phyloP scores from a whole-genome alignment of 2,888 invertebrate species.

The Diogma glabrata region DNA sequence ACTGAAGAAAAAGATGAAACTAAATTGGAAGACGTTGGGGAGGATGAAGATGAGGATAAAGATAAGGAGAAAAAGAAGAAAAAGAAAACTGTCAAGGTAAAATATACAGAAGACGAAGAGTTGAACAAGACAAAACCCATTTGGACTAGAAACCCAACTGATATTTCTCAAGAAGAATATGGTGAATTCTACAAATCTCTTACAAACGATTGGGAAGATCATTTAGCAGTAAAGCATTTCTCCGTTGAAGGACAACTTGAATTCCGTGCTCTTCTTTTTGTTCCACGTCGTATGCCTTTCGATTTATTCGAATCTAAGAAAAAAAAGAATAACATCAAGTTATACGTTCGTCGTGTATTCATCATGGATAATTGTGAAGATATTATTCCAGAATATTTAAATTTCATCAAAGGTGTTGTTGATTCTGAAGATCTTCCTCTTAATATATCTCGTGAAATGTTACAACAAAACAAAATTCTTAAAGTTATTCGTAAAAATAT shows the following conservation, averaged over 20 bases:
- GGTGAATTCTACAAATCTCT: conserved; percentile 97
- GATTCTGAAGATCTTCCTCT: conserved; percentile 97
- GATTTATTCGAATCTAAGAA: conserved; percentile 98
- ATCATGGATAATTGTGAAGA: conserved; percentile 99
- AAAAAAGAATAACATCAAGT: conserved; percentile 95
- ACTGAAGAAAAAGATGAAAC: conserved; percentile 40
- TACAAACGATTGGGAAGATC: conserved; percentile 97
- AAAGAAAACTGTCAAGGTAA: conserved; percentile 97
- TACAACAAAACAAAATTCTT: conserved; percentile 97
- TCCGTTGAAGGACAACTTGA: conserved; percentile 89
- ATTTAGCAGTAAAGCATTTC: conserved; percentile 91
- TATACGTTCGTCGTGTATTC: conserved; percentile 95
- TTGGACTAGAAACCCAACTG: conserved; percentile 95
- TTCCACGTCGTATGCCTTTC: conserved; percentile 88
- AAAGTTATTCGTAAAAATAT: conserved; percentile 98
- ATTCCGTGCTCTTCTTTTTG: conserved; percentile 86
- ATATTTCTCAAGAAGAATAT: conserved; percentile 92
- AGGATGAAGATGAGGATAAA: conserved; percentile 53
- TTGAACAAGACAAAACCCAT: conserved; percentile 97
- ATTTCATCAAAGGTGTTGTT: conserved; percentile 95
- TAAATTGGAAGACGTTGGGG: conserved; percentile 42
- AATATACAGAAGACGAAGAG: conserved; percentile 96
- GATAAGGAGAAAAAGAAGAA: conserved; percentile 65
- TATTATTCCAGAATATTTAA: conserved; percentile 96
- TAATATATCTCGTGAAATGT: conserved; percentile 98